A percentile compares a stretch with the other conserved stretches of the same genome.
These are phyloP conservation scores for Tetragnatha montana DNA, from an alignment of 2,888 invertebrate genomes.

Conservation along the genomic window DNA sequence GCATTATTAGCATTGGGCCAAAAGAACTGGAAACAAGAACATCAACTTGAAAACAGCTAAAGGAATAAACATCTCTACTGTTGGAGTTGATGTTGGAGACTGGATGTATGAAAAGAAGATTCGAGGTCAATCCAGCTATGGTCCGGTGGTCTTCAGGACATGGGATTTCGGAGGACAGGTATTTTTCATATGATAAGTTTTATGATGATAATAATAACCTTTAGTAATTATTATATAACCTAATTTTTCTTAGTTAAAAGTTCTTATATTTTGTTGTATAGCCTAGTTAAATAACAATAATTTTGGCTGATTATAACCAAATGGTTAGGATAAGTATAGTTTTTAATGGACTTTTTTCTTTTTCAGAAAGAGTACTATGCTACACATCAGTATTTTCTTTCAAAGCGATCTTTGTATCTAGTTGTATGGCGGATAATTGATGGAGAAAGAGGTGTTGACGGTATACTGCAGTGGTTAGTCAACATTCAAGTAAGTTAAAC, in stretches of 20 bases:
- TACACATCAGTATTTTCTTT: conserved; percentile 98
- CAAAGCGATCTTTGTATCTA: conserved; percentile 93
- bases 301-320: no score
- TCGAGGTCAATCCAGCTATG: conserved; percentile 83
- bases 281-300: no score
- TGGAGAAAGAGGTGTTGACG: conserved; percentile 91
- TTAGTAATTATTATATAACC: no score
- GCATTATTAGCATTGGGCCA: conserved; percentile 89
- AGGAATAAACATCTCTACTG: conserved; percentile 92
- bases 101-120: conserved; percentile 93
- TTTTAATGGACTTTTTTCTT: background rate
- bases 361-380: conserved; percentile 91
- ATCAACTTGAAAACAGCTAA: conserved; percentile 85
- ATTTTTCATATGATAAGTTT: conserved; percentile 11
- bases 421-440: conserved; percentile 96
- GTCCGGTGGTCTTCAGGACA: conserved; percentile 92
- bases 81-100: conserved; percentile 97
- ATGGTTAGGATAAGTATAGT: no score
- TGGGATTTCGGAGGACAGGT: conserved; percentile 99
- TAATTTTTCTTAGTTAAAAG: no score
- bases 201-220: background rate
- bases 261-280: no score
- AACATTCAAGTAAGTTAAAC: conserved; percentile 84
- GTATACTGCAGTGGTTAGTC: conserved; percentile 96
- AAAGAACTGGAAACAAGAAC: conserved; percentile 93